A percentile compares a stretch with the other conserved stretches of the same genome.
Conservation (phyloP, 2,888 invertebrate genomes). For the Sicus ferrugineus region DNA sequence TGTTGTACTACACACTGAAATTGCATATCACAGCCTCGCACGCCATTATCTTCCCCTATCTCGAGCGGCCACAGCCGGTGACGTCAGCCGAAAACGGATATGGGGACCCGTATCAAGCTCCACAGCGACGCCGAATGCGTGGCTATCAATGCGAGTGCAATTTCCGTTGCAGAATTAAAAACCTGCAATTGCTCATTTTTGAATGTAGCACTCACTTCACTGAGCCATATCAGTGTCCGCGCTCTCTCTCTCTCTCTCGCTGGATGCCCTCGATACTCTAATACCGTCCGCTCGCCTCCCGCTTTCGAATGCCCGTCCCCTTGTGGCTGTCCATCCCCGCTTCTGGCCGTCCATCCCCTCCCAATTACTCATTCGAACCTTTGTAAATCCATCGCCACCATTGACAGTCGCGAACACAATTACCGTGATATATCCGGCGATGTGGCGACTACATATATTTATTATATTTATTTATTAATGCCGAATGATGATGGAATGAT, state of each 20-base stretch:
- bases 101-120: background rate
- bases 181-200: background rate
- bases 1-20: background rate
- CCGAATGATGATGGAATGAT: too few relatives aligned
- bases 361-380: background rate
- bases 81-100: background rate
- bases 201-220: background rate
- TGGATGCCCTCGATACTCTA: background rate
- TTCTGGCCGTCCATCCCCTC: background rate
- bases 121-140: background rate
- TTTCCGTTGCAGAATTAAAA: slow-evolving; percentile 23
- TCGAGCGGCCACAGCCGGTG: background rate
- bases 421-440: background rate
- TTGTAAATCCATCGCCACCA: background rate
- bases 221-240: too few relatives aligned
- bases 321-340: background rate
- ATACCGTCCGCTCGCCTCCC: too few relatives aligned
- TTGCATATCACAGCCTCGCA: background rate
- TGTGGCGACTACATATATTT: background rate
- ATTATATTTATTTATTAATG: background rate
- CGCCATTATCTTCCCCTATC: background rate
- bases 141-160: slow-evolving; percentile 7
- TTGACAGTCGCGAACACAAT: slow-evolving; percentile 13
- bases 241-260: too few relatives aligned
- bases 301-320: background rate